Evolutionary conservation across 1,140 invertebrate genomes (phyloP), one percentile per base, ranked within the genome.

Genomic region (Cydia strobilella): DNA sequence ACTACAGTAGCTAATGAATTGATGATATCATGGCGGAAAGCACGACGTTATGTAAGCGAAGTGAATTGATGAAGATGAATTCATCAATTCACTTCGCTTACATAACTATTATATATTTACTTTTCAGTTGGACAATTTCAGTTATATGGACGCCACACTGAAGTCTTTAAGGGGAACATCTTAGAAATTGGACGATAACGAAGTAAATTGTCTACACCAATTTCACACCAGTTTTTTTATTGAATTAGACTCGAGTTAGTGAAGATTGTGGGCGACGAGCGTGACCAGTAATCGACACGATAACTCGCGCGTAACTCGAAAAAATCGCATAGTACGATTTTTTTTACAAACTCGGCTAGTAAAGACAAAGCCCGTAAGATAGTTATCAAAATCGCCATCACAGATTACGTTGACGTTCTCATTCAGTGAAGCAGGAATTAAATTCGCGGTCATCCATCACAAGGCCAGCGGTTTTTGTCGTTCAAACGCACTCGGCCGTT

Each of bases 391-490:
- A 74, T 54, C 66, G 66, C 74, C 76, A 74, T 73, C 73, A 69
- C 18, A 69, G 31, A 69, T 42, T 27, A 66, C 74, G 73, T 75
- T 74, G 73, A 74, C 76, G 79, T 81, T 80, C 78, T 76, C 78
- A 81, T 15, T 74, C 82, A 83, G 59, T 82, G 79, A 83, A 82
- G 82, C 79, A 83, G 82, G 82, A 83, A 83, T 82, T 76, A 76
- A 54, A 74, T 78, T 82, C 77, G 77, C 76, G 82, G 81, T 78
- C 84, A 76, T 42, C 62, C 54, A 45, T 13, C 42, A 77, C 79
- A 83, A 83, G 82, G 79, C 76, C 79, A 77, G 59, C 39, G 20
- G 76, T 84, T 84, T 83, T 84, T 84, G 71, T 69, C 31, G 65
- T 35, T 25, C 72, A 25, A 18, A 65, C 25, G n/a, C 31, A 20